Conservation (phyloP, 1,140 invertebrate species). For the Leptinotarsa undecemlineata region DNA sequence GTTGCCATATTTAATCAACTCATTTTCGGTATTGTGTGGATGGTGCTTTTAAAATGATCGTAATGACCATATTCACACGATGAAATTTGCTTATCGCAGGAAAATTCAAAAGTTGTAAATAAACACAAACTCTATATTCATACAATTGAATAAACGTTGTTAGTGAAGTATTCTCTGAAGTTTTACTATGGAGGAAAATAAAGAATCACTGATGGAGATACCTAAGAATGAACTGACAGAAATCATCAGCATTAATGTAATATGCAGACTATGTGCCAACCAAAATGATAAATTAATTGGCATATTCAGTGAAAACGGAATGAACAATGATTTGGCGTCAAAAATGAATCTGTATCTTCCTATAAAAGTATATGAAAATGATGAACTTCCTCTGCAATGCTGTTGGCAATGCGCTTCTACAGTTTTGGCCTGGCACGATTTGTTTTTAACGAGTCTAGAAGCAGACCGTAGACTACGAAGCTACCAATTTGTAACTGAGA, state of each 20-base stretch:
- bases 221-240: slow-evolving; percentile 27
- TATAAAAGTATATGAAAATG: slow-evolving; percentile 59
- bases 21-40: slow-evolving; percentile 11
- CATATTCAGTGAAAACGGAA: slow-evolving; percentile 60
- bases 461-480: slow-evolving; percentile 60
- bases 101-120: slow-evolving; percentile 26
- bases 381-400: slow-evolving; percentile 63
- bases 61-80: slow-evolving; percentile 32
- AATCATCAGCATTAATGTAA: slow-evolving; percentile 35
- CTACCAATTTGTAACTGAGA: slow-evolving; percentile 33
- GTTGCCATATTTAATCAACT: slow-evolving; percentile 4
- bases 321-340: slow-evolving; percentile 55
- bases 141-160: slow-evolving; percentile 10
- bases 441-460: slow-evolving; percentile 61
- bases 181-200: slow-evolving; percentile 19
- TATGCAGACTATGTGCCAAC: slow-evolving; percentile 61
- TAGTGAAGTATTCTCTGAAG: not conserved
- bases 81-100: slow-evolving; percentile 27
- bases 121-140: slow-evolving; percentile 1
- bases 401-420: slow-evolving; percentile 68
- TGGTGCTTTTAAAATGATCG: not conserved
- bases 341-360: slow-evolving; percentile 64
- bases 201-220: slow-evolving; percentile 19
- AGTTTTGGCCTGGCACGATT: slow-evolving; percentile 66
- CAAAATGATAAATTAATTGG: slow-evolving; percentile 59